A percentile compares a stretch with the other conserved stretches of the same genome.
Conservation (phyloP, 2,113 vertebrate species). For the Aegypius monachus region DNA sequence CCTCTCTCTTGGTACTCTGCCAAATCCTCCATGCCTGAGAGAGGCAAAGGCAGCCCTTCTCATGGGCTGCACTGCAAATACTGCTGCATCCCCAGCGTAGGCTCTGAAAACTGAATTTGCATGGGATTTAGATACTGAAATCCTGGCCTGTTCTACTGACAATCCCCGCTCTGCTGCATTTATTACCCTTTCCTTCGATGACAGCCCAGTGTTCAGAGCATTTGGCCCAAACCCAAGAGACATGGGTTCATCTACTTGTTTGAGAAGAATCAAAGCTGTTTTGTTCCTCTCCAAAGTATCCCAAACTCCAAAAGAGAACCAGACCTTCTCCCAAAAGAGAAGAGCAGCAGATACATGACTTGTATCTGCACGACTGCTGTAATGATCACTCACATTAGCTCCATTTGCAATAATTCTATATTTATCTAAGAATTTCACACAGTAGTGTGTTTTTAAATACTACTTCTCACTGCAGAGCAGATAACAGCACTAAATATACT, state of each 20-base stretch:
- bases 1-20: background rate
- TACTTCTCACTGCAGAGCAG: background rate
- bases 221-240: background rate
- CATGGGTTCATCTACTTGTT: background rate
- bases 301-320: background rate
- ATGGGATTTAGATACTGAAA: background rate
- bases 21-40: background rate
- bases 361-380: background rate
- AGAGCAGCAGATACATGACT: background rate
- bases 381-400: background rate
- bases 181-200: rapidly evolving
- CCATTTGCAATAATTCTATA: background rate
- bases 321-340: background rate
- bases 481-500: background rate
- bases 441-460: background rate
- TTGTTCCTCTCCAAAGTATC: background rate
- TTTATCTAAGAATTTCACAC: background rate
- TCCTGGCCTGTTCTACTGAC: background rate
- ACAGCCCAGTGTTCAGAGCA: background rate
- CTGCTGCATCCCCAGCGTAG: background rate
- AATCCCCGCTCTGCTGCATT: background rate
- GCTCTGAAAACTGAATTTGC: background rate
- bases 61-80: background rate
- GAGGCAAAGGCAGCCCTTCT: background rate
- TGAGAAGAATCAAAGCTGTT: background rate